Evolutionary conservation across 2,888 invertebrate species (phyloP).

Genomic region (Crocallis elinguaria): DNA sequence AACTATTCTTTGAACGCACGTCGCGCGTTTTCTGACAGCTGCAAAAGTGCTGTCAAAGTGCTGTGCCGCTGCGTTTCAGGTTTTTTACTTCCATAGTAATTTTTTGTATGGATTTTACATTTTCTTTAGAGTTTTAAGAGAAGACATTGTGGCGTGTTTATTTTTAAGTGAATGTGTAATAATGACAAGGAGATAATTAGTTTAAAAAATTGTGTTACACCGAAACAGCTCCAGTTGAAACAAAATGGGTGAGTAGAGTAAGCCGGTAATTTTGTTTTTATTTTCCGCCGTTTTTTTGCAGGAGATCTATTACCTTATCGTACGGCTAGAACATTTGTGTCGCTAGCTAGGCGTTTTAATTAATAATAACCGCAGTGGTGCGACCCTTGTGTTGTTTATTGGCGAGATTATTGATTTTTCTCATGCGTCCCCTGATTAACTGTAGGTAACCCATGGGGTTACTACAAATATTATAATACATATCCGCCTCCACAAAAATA

Average conservation of each 20-base stretch:
- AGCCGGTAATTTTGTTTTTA: constrained; percentile 61
- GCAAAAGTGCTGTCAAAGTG: not conserved
- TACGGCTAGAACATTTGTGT: constrained; percentile 10
- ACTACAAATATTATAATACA: not conserved
- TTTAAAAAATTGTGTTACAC: constrained; percentile 45
- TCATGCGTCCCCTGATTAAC: constrained; percentile 54
- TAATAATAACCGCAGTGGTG: constrained; percentile 43
- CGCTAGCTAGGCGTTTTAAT: constrained; percentile 29
- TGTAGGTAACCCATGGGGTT: constrained; percentile 26
- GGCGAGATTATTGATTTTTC: constrained; percentile 76
- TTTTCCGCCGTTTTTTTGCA: constrained; percentile 12
- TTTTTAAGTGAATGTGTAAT: constrained; percentile 60
- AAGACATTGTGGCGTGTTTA: constrained; percentile 33
- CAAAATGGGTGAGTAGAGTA: constrained; percentile 80
- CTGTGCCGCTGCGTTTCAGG: not conserved
- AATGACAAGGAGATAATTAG: constrained; percentile 54
- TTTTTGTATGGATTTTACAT: not conserved
- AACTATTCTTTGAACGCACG: no score
- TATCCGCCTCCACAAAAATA: not conserved
- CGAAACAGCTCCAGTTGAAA: constrained; percentile 45
- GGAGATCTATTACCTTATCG: constrained; percentile 4
- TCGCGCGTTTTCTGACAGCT: no score
- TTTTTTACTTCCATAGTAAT: not conserved
- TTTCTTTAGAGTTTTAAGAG: not conserved
- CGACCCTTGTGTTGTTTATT: constrained; percentile 51